These are phyloP conservation scores for Umimayanthus kanabou DNA, from an alignment of 92 coral and sea anemone genomes.

Conservation along the genomic window DNA sequence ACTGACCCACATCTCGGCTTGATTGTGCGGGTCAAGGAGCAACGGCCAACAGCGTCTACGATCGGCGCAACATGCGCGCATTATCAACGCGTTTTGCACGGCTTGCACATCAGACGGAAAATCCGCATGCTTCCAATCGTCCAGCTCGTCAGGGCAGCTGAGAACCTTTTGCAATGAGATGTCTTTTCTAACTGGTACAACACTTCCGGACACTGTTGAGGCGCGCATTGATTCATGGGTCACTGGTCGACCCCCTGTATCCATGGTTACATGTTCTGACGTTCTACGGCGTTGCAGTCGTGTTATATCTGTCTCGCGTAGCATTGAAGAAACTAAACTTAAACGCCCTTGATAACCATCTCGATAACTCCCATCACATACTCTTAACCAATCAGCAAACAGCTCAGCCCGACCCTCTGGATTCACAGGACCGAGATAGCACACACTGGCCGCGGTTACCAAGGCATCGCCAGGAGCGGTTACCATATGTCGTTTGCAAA, in stretches of 20 bases:
- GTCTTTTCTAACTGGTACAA: constrained; percentile 69
- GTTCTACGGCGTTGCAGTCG: neutral
- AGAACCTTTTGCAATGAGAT: constrained; percentile 72
- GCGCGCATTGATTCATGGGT: constrained; percentile 43
- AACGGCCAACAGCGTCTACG: constrained; percentile 88
- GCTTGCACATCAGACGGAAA: constrained; percentile 74
- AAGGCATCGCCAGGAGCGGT: constrained; percentile 96
- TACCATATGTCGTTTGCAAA: constrained; percentile 67
- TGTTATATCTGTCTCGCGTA: constrained; percentile 42
- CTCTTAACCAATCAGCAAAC: constrained; percentile 84
- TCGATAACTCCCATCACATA: constrained; percentile 75
- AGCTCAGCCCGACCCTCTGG: constrained; percentile 81
- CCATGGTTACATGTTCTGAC: constrained; percentile 12
- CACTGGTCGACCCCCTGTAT: constrained; percentile 39
- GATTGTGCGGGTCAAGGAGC: constrained; percentile 88
- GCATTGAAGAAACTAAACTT: constrained; percentile 63
- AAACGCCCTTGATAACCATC: constrained; percentile 32
- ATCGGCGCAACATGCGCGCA: constrained; percentile 73
- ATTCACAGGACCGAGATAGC: constrained; percentile 89
- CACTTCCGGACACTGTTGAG: constrained; percentile 49
- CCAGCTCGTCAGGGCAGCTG: constrained; percentile 72
- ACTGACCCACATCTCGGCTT: constrained; percentile 92
- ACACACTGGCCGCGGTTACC: constrained; percentile 84
- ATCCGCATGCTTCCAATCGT: constrained; percentile 78
- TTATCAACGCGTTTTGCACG: constrained; percentile 83